phyloP scores from a whole-genome alignment of 2,888 invertebrate genomes.

The Myopa testacea region DNA sequence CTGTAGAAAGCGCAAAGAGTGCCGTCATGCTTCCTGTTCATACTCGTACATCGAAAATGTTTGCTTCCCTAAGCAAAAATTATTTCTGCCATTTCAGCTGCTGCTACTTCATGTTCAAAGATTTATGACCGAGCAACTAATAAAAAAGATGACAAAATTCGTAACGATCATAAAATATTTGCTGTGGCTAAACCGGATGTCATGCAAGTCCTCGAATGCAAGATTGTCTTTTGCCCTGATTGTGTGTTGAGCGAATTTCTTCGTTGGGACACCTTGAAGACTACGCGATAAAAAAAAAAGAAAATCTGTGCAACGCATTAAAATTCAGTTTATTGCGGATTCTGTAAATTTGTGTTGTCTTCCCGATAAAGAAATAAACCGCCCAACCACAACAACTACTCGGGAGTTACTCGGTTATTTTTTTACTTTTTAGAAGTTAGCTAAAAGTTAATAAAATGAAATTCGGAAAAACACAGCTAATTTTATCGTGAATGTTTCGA shows the following conservation, averaged over 20 bases:
- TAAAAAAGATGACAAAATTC: conserved; percentile 36
- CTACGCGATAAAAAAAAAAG: neutral
- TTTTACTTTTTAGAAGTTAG: too few relatives aligned
- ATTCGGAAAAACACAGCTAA: too few relatives aligned
- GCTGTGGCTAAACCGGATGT: conserved; percentile 36
- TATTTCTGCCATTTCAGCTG: conserved; percentile 14
- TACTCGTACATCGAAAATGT: neutral
- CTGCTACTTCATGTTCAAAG: conserved; percentile 20
- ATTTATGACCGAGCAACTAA: conserved; percentile 34
- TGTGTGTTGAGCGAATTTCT: neutral
- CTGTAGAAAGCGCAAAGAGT: neutral
- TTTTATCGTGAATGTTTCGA: too few relatives aligned
- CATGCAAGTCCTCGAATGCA: neutral
- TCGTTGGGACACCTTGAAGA: neutral
- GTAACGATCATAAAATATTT: conserved; percentile 39
- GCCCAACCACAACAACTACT: too few relatives aligned
- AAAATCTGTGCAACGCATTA: neutral
- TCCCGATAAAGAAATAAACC: too few relatives aligned
- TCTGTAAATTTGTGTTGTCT: conserved; percentile 3
- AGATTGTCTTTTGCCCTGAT: neutral
- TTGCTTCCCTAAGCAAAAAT: conserved; percentile 17
- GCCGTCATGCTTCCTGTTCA: neutral
- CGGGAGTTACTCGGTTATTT: too few relatives aligned
- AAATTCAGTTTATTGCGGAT: conserved; percentile 4
- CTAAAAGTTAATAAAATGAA: too few relatives aligned